Evolutionary conservation across 2,113 vertebrate genomes (phyloP).

Genomic region (Myrmecophaga tridactyla): DNA sequence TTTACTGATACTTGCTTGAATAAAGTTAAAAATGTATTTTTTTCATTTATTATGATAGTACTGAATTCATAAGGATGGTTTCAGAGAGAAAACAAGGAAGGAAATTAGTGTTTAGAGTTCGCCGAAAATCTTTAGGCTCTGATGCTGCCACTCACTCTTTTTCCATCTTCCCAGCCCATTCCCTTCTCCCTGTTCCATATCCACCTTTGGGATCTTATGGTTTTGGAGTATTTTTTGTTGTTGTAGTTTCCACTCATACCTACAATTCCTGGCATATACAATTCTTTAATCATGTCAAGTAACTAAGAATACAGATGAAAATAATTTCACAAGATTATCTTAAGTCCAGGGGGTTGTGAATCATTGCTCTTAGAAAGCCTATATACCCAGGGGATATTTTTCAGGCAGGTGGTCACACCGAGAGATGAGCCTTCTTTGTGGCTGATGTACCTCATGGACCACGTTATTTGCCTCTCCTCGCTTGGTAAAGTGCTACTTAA

Average conservation of each 20-base stretch:
- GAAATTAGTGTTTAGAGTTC: background rate
- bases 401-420: background rate
- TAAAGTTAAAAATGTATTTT: background rate
- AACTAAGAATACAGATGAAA: background rate
- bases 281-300: conserved; percentile 17
- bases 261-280: background rate
- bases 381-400: background rate
- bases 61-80: background rate
- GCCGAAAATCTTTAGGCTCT: background rate
- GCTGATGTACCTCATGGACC: background rate
- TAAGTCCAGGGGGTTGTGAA: background rate
- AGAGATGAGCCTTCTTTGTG: background rate
- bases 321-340: conserved; percentile 3
- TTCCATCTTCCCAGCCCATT: background rate
- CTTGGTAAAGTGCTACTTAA: conserved; percentile 54
- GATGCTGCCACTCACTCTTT: background rate
- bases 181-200: background rate
- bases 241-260: background rate
- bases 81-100: background rate
- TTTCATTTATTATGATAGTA: background rate
- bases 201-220: background rate
- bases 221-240: background rate
- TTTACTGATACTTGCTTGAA: background rate
- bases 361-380: conserved; percentile 49
- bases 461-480: conserved; percentile 3